Percentiles rank a stretch among this genome's conserved stretches.
These are phyloP conservation scores for Pseudomugil gertrudae DNA, from an alignment of 2,797 vertebrate genomes.

Conservation along the genomic window DNA sequence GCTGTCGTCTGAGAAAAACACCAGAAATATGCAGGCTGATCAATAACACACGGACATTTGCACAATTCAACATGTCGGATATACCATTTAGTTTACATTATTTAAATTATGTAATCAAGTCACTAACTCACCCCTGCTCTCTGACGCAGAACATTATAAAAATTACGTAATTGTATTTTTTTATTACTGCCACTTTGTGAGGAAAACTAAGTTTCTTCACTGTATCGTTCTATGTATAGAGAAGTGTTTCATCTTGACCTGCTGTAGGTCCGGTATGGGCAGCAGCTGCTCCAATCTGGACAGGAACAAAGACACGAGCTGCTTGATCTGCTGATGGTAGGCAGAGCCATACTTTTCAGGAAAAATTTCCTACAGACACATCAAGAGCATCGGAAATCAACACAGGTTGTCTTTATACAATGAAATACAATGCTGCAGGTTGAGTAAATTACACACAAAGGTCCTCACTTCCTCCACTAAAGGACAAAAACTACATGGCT, in stretches of 20 bases:
- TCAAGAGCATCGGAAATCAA: conserved; percentile 12
- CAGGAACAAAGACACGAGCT: conserved; percentile 64
- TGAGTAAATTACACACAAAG: neutral
- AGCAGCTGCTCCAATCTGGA: conserved; percentile 70
- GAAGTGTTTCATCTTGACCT: conserved; percentile 30
- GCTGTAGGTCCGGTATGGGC: conserved; percentile 63
- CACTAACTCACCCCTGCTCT: too few species aligned
- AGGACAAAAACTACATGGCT: neutral
- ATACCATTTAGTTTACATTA: neutral
- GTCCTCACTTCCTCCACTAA: neutral
- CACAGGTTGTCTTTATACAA: neutral
- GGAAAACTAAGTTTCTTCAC: neutral
- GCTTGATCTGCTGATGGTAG: conserved; percentile 59
- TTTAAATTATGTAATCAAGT: neutral
- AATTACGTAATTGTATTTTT: too few species aligned
- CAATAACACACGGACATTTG: neutral
- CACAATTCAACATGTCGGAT: neutral
- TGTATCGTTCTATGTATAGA: neutral
- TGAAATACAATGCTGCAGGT: neutral
- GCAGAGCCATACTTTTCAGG: conserved; percentile 57
- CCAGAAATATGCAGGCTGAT: conserved; percentile 1
- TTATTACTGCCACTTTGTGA: neutral
- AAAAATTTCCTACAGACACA: conserved; percentile 63
- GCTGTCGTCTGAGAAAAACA: conserved; percentile 54
- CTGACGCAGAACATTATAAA: too few species aligned